Evolutionary conservation across 2,113 vertebrate species (phyloP).

Genomic region (Ceyx margarethae): DNA sequence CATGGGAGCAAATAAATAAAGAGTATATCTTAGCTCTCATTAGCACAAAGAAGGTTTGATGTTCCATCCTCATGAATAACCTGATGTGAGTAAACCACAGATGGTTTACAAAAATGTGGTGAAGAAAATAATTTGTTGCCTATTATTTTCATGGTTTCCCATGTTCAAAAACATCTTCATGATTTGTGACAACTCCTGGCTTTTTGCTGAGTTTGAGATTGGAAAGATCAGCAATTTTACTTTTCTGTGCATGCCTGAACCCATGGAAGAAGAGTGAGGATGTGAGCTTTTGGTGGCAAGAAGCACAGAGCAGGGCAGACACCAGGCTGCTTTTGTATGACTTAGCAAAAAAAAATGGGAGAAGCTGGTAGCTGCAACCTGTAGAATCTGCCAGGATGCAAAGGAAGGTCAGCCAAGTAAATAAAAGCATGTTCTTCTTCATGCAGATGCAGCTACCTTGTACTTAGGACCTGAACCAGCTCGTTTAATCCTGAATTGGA

Average conservation of each 20-base stretch:
- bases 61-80: neutral
- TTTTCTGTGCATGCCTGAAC: neutral
- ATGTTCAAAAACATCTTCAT: neutral
- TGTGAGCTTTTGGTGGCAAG: neutral
- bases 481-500: neutral
- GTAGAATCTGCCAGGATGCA: neutral
- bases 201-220: neutral
- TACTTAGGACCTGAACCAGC: neutral
- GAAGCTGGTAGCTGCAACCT: neutral
- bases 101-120: neutral
- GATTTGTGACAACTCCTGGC: neutral
- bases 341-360: neutral
- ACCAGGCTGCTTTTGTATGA: neutral
- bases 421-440: neutral
- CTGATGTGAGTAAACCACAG: neutral
- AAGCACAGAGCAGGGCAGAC: neutral
- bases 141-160: neutral
- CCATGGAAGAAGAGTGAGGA: neutral
- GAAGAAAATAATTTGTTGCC: neutral
- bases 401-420: neutral
- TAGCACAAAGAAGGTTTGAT: neutral
- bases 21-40: neutral
- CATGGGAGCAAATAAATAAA: neutral
- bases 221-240: neutral
- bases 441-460: neutral